Base-by-base conservation (phyloP, 2,113 vertebrate genomes). In the Melanerpes formicivorus region DNA sequence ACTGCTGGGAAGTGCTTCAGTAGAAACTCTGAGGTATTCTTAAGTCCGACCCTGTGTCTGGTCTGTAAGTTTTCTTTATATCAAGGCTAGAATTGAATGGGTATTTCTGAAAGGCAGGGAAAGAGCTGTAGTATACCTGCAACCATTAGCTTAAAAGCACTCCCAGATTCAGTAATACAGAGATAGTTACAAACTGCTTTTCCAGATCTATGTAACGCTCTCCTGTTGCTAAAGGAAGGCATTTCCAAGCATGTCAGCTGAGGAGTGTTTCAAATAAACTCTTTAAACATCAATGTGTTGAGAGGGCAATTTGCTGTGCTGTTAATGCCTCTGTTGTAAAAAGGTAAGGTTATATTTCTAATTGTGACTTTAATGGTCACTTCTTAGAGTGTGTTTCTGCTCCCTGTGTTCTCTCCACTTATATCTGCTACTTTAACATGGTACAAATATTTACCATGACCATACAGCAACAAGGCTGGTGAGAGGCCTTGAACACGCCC, bases 281-380 rank as follows among this genome's bases (percentile, higher is more conserved):
- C 90, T 93, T 97, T 82, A 88, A 96, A 88, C 66, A 48, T 27
- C 54, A 91, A 29, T 78, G 77, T 90, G 77, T 30, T 76, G 71
- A 88, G 52, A 94, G 72, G 62, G 84, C 83, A 95, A 75, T 91
- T 54, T 93, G 73, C 80, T 95, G 54, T 91, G 72, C 67, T 94
- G 84, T 78, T 95, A 97, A 95, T 87, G 91, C 60, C 69, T 93
- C 72, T 93, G 75, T 73, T 91, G 78, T 80, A 87, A 95, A 95
- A 95, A 91, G 81, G 30, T 89, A 90, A 94, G 74, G 59, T 89
- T 80, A 64, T 73, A 83, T 67, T 96, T 90, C 90, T 71, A 70
- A 80, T 90, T 84, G 32, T 95, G 81, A 92, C 58, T 95, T 84
- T 93, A 96, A 82, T 90, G 75, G 55, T 17, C 22, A 15, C 56